phyloP scores from a whole-genome alignment of 2,113 vertebrate genomes.

The Sinosuthora webbiana region DNA sequence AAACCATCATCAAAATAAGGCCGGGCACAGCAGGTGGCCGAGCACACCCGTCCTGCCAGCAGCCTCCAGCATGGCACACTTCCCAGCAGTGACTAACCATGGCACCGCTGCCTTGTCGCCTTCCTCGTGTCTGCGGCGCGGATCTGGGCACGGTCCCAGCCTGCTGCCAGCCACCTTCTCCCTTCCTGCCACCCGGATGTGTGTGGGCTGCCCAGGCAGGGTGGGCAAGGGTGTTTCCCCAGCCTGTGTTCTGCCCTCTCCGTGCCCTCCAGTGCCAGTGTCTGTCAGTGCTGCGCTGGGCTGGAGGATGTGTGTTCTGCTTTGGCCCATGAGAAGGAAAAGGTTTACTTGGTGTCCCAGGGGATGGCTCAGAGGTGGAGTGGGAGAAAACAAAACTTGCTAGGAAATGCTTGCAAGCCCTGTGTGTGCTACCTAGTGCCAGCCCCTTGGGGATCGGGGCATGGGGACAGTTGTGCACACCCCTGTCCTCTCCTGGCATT shows the following conservation, averaged over 20 bases:
- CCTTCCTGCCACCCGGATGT: fast-evolving
- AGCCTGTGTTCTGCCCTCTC: neutral
- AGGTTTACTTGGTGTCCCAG: neutral
- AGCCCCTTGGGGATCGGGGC: fast-evolving
- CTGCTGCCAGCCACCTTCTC: neutral
- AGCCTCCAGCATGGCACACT: neutral
- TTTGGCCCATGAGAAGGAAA: neutral
- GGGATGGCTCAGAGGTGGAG: neutral
- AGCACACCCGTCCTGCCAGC: neutral
- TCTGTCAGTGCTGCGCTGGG: fast-evolving
- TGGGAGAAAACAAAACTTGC: neutral
- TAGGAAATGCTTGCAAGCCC: neutral
- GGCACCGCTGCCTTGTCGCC: neutral
- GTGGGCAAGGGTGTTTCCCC: neutral
- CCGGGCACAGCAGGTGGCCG: neutral
- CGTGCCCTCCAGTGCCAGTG: neutral
- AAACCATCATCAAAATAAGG: neutral
- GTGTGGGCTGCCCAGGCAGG: neutral
- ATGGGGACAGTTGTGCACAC: fast-evolving
- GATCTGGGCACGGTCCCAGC: neutral
- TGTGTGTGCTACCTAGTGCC: fast-evolving
- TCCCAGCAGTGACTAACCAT: neutral
- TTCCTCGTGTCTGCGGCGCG: fast-evolving
- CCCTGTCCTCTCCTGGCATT: neutral
- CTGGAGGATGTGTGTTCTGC: fast-evolving